Base-by-base conservation (phyloP, 1,140 invertebrate species). In the Drosophila yakuba region DNA sequence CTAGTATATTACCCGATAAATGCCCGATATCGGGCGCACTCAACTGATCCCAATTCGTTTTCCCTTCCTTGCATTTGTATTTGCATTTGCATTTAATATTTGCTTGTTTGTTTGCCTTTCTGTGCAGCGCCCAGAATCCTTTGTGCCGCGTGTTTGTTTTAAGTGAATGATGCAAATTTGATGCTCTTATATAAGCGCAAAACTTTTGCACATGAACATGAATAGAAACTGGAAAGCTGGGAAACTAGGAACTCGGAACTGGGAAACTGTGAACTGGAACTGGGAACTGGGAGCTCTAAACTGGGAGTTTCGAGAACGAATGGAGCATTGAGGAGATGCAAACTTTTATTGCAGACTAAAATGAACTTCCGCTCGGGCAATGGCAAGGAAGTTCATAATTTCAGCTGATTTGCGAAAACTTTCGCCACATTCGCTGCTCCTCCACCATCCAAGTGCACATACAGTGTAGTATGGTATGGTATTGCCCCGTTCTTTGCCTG, bases 101-200 rank as follows among this genome's bases (percentile, higher is more conserved):
- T 88, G 84, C 89, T 83, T 88, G 82, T 84, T 85, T 85, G 80
- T 76, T 71, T 86, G 56, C 55, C 38, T 23, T 25, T 38, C 28
- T n/a, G 17, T 23, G 43, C 36, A 58, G 14, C 23, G 55, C 48
- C 62, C 68, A 59, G 74, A 79, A 79, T 71, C 68, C 68, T 72
- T 72, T 72, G 68, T 72, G 66, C 25, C 32, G 62, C 58, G 54
- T 74, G 59, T 88, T 88, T 88, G 84, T 89, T 88, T 89, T 88
- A 88, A 89, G 80, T 88, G 80, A 89, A 88, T 88, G 86, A 88
- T 88, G 84, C 84, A 88, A 88, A 88, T 88, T 88, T 88, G 81
- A 88, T 88, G 84, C 84, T 84, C 73, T 84, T 78, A 77, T 84
- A 83, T 80, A 88, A 88, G 77, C 76, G 68, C 63, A 89, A 88